A percentile compares a stretch with the other conserved stretches of the same genome.
These are phyloP conservation scores for Glaucomys volans DNA, from an alignment of 2,113 vertebrate species.

Conservation along the genomic window DNA sequence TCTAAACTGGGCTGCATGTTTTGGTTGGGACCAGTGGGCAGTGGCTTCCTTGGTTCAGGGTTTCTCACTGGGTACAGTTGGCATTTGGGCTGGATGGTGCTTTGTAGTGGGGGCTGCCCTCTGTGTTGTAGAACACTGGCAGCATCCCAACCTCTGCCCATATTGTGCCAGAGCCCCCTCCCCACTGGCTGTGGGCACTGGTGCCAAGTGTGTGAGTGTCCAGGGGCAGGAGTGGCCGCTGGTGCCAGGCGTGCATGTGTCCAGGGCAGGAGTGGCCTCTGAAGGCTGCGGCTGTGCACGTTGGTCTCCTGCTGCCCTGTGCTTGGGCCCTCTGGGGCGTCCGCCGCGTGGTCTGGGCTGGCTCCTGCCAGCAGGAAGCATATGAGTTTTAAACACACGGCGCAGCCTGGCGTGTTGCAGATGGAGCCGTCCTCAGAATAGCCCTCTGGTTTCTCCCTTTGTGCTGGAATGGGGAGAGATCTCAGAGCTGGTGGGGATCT, in stretches of 20 bases:
- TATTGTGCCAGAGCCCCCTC: neutral
- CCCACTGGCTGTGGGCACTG: neutral
- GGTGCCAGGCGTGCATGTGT: too few relatives aligned
- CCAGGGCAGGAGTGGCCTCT: too few relatives aligned
- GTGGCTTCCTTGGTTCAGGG: neutral
- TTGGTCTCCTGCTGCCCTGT: neutral
- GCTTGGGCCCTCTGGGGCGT: neutral
- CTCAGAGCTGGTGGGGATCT: neutral
- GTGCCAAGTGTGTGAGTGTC: neutral
- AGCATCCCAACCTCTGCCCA: neutral
- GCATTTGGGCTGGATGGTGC: neutral
- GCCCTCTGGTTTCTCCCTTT: too few relatives aligned
- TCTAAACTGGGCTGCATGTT: neutral
- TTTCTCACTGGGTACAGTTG: neutral
- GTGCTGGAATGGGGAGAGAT: neutral
- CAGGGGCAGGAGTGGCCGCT: too few relatives aligned
- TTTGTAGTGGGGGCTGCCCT: neutral
- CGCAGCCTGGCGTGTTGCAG: too few relatives aligned
- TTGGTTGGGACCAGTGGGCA: neutral
- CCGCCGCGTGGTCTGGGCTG: neutral
- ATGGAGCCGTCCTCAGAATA: fast-evolving
- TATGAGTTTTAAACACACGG: neutral
- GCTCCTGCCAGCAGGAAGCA: neutral
- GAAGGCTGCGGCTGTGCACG: neutral
- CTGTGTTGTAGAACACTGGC: fast-evolving